Percentiles rank a stretch among this genome's conserved stretches.
Evolutionary conservation across 2,113 vertebrate genomes (phyloP).

Genomic region (Aspiorhynchus laticeps): DNA sequence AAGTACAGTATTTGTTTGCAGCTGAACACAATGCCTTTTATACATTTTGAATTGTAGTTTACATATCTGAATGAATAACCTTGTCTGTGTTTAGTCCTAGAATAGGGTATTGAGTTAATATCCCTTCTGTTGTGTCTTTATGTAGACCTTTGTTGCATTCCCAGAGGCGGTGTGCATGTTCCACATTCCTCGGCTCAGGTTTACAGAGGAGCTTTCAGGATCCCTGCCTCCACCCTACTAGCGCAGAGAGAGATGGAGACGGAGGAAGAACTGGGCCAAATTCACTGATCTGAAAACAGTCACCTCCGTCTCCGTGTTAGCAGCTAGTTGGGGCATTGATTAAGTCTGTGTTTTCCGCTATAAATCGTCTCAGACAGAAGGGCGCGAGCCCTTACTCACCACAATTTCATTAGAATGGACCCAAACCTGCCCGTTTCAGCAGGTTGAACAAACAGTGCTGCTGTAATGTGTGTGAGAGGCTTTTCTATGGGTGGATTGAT

Average conservation of each 20-base stretch:
- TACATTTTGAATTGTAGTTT: background rate
- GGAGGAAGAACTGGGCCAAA: background rate
- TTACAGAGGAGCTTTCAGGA: constrained; percentile 15
- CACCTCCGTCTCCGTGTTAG: background rate
- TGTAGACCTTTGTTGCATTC: constrained; percentile 25
- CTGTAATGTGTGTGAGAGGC: background rate
- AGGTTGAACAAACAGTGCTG: background rate
- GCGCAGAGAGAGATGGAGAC: background rate
- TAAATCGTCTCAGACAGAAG: constrained; percentile 22
- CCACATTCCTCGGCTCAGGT: constrained; percentile 37
- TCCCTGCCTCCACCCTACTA: background rate
- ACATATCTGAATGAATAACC: background rate
- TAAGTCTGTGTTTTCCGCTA: background rate
- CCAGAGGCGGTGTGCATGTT: constrained; percentile 36
- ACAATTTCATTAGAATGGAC: constrained; percentile 25
- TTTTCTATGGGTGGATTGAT: background rate
- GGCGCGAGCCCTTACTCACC: background rate
- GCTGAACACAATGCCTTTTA: background rate
- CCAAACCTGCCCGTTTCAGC: background rate
- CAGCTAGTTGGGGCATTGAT: constrained; percentile 11
- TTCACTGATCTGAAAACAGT: background rate
- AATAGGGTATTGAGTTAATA: background rate
- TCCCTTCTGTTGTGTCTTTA: background rate
- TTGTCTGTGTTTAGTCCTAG: background rate
- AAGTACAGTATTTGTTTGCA: background rate